Conservation (phyloP, 2,113 vertebrate genomes). For the Phylloscopus trochiloides region DNA sequence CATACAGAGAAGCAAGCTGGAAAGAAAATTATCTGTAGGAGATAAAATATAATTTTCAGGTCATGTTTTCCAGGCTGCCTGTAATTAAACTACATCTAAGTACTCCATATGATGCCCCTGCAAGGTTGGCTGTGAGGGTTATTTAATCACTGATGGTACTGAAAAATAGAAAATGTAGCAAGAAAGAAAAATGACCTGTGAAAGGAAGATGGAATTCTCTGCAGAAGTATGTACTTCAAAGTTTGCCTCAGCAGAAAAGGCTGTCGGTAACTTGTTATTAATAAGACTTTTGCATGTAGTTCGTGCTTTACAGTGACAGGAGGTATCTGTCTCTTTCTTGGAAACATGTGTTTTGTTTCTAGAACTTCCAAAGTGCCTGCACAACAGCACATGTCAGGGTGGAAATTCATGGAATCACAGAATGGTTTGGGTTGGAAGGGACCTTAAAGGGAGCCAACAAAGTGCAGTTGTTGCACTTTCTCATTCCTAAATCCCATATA, state of each 20-base stretch:
- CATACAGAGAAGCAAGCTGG: not conserved
- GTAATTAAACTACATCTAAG: not conserved
- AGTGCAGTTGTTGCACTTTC: not conserved
- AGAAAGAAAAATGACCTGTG: not conserved
- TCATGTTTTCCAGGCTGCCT: not conserved
- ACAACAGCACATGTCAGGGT: not conserved
- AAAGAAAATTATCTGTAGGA: not conserved
- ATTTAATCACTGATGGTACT: not conserved
- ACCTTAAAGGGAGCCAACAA: not conserved
- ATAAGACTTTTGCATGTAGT: not conserved
- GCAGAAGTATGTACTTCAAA: not conserved
- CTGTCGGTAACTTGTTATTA: not conserved
- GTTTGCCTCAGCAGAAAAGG: not conserved
- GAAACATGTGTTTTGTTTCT: not conserved
- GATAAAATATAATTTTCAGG: not conserved
- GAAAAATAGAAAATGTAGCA: not conserved
- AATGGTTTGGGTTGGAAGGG: not conserved
- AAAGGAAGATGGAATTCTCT: not conserved
- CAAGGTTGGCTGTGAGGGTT: not conserved
- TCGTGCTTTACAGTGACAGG: not conserved
- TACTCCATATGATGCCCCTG: not conserved
- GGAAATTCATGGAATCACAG: not conserved
- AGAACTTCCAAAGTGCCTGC: not conserved
- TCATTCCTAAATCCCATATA: not conserved
- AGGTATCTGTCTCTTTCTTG: not conserved